Evolutionary conservation across 2,797 vertebrate species (phyloP), one percentile per base, ranked within the genome.

Genomic region (Fistularia tabacaria): DNA sequence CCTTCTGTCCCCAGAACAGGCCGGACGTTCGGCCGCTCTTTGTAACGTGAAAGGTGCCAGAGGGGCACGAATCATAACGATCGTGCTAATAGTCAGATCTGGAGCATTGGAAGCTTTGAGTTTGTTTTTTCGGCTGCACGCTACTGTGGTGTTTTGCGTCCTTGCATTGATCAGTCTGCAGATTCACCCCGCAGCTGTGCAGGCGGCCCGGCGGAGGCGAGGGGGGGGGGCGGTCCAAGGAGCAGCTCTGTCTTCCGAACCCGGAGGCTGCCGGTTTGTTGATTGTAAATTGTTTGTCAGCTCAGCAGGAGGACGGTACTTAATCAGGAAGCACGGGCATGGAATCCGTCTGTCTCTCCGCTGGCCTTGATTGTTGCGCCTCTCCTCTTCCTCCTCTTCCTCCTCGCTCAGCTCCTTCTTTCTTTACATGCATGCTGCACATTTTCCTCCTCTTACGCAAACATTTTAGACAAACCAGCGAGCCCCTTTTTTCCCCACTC

Each of bases 231-330:
- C 39, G 46, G 64, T 64, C 42, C 51, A 54, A 46, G 62, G 57
- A 67, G 81, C 74, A 70, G 53, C 83, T 82, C 82, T 68, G 46
- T 73, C 74, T 74, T 80, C 80, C 77, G 0, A 67, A 72, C 58
- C 78, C 57, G 62, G 48, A 49, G 76, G 73, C 64, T 69, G 77
- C 67, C 74, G 59, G 49, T 57, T 58, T 76, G 68, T 69, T 73
- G 66, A 73, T 49, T 78, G 81, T 76, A 85, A 87, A 89, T 72
- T 74, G 76, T 77, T 73, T 78, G 74, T 78, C 78, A 64, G 71
- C 83, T 89, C 88, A 84, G 84, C 82, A 82, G 79, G 87, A 84
- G 66, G 77, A 56, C 61, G 67, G 57, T 77, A 76, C 83, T 88
- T 86, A 73, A 87, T 88, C 87, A 89, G 77, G 63, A 70, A 76